Evolutionary conservation across 1,140 invertebrate genomes (phyloP), one percentile per base, ranked within the genome.

Genomic region (Diorhabda carinulata): DNA sequence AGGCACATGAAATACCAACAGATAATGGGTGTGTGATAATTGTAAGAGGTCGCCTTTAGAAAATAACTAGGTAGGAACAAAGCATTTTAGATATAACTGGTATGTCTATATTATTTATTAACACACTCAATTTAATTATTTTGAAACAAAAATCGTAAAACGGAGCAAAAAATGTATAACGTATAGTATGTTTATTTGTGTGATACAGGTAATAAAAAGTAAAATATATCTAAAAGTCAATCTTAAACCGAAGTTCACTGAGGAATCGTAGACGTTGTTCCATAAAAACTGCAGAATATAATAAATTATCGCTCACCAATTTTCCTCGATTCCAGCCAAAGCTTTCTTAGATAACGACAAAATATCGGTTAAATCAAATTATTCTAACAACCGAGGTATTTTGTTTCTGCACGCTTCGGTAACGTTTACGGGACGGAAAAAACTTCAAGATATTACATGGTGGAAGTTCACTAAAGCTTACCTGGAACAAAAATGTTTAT

Each of bases 371-470:
- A 52, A 52, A 52, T 52, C 47, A 52, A 52, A 52, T 52, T 52
- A 52, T 52, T 8, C 6, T n/a, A 52, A 52, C 6, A 8, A n/a
- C 47, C n/a, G n/a, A 52, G 59, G 25, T 61, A 40, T 61, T 61
- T 61, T 61, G 41, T 61, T 61, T 61, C 59, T 61, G 5, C 59
- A 61, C 59, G 59, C 25, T 61, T 61, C 25, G 59, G 59, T 41
- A 41, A 61, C 42, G 5, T 57, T 61, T 61, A 61, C 25, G 59
- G 47, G 47, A 52, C 3, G 47, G n/a, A 52, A 52, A 52, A 6
- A 52, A 25, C 25, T 52, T n/a, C 6, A 52, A 52, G 47, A 52
- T 52, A 52, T 6, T 52, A 52, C 47, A 52, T 52, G 47, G 47
- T n/a, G 47, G 47, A 52, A 52, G 47, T 6, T 52, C 2, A 52